These are phyloP conservation scores for Salvelinus sp. DNA, from an alignment of 2,113 vertebrate species.

Conservation along the genomic window DNA sequence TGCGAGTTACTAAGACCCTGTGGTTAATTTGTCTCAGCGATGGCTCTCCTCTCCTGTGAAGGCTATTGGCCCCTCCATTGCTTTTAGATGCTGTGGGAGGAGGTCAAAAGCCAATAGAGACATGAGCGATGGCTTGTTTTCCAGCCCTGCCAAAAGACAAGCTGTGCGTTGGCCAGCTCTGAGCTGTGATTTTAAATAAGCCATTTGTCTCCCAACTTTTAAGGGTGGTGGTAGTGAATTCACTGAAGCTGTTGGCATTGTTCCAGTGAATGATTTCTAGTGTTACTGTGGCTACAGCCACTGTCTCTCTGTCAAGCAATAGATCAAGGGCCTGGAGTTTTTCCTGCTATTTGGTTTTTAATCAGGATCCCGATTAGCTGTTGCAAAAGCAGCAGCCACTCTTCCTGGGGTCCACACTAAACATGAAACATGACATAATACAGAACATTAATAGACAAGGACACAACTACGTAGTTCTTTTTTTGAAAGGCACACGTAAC, in stretches of 20 bases:
- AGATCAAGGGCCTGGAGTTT: not conserved
- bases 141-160: constrained; percentile 24
- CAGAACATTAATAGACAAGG: too few relatives aligned
- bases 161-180: constrained; percentile 15
- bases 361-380: too few relatives aligned
- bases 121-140: constrained; percentile 53
- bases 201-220: not conserved
- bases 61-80: constrained; percentile 46
- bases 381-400: too few relatives aligned
- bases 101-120: constrained; percentile 48
- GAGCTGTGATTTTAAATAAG: constrained; percentile 3
- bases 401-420: too few relatives aligned
- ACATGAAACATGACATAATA: too few relatives aligned
- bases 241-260: not conserved
- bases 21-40: constrained; percentile 30
- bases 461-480: too few relatives aligned
- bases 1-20: too few relatives aligned
- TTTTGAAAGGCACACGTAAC: too few relatives aligned
- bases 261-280: not conserved
- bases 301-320: not conserved
- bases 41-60: constrained; percentile 51
- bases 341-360: too few relatives aligned
- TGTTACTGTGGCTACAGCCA: not conserved
- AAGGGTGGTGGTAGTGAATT: too few relatives aligned
- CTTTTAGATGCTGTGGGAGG: constrained; percentile 49